Percentiles rank a stretch among this genome's conserved stretches.
phyloP scores from a whole-genome alignment of 2,113 vertebrate genomes.

The Cynopterus brachyotis region DNA sequence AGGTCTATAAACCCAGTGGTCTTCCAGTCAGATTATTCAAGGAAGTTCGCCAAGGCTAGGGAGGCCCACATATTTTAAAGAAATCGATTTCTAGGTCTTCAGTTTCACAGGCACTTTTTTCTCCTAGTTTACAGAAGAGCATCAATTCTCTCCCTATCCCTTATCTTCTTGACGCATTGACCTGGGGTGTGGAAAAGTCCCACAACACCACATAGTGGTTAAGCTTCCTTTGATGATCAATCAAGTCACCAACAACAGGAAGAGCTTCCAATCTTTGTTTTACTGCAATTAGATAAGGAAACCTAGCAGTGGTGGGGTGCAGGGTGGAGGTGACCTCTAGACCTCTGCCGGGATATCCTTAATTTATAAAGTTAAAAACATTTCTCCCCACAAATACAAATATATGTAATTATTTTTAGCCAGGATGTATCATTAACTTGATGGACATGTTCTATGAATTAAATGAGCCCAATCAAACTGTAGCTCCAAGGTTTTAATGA shows the following conservation, averaged over 20 bases:
- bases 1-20: not conserved
- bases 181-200: not conserved
- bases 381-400: not conserved
- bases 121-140: not conserved
- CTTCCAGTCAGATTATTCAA: not conserved
- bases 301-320: not conserved
- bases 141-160: not conserved
- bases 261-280: not conserved
- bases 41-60: not conserved
- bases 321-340: not conserved
- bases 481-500: not conserved
- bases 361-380: not conserved
- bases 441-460: not conserved
- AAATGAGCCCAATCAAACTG: not conserved
- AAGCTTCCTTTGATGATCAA: not conserved
- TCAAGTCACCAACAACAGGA: not conserved
- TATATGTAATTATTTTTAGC: not conserved
- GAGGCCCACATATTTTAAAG: not conserved
- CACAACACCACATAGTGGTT: not conserved
- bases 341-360: not conserved
- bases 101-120: not conserved
- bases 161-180: not conserved
- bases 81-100: not conserved
- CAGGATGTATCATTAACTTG: not conserved
- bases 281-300: not conserved